Evolutionary conservation across 2,113 vertebrate genomes (phyloP).

Genomic region (Psephotus haematonotus): DNA sequence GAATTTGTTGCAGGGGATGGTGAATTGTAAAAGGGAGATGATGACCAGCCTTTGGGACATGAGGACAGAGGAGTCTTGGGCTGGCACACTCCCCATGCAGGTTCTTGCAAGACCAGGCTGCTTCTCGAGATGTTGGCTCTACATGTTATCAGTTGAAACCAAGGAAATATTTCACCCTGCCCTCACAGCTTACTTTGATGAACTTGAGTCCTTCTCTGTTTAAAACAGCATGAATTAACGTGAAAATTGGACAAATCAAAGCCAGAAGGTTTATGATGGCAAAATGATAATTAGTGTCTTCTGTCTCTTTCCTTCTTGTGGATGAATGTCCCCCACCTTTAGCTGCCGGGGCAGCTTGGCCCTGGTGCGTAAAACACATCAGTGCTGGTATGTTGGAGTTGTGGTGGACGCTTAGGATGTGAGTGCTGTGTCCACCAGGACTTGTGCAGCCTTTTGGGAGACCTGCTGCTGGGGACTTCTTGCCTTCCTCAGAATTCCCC

Average conservation of each 20-base stretch:
- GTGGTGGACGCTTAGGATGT: background rate
- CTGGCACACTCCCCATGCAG: accelerated
- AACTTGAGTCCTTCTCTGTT: background rate
- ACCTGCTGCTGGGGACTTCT: background rate
- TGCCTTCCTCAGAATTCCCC: background rate
- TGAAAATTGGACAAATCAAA: background rate
- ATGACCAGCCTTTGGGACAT: background rate
- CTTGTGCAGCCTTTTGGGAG: background rate
- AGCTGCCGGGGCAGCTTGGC: background rate
- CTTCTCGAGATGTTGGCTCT: background rate
- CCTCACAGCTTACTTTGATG: background rate
- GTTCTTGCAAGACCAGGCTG: background rate
- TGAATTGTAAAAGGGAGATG: background rate
- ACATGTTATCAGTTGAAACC: background rate
- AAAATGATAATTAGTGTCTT: background rate
- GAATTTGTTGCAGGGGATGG: background rate
- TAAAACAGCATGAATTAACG: background rate
- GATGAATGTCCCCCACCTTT: accelerated
- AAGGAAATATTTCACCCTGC: background rate
- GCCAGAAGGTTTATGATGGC: background rate
- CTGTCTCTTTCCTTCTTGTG: background rate
- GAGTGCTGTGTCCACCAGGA: background rate
- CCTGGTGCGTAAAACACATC: background rate
- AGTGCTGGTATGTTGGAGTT: accelerated
- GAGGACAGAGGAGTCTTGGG: background rate